These are phyloP conservation scores for Phenganax stokvisi DNA, from an alignment of 92 coral and sea anemone genomes.

Conservation along the genomic window DNA sequence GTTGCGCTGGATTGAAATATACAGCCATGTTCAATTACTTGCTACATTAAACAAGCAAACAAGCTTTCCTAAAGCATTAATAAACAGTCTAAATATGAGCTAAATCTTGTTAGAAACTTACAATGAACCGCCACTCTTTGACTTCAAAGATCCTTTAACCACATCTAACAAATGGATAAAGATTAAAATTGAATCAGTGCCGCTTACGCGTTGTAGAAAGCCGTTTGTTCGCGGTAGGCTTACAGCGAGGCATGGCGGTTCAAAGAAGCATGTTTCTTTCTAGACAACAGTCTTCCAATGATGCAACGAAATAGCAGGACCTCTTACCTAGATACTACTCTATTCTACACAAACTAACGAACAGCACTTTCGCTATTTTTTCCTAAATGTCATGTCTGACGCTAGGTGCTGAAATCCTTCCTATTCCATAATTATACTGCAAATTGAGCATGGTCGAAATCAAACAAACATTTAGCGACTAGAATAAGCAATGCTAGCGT, in stretches of 20 bases:
- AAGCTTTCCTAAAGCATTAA: conserved; percentile 76
- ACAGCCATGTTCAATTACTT: conserved; percentile 95
- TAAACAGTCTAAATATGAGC: conserved; percentile 84
- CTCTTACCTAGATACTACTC: background rate
- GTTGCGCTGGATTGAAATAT: conserved; percentile 44
- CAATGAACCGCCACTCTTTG: conserved; percentile 41
- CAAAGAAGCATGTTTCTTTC: conserved; percentile 4
- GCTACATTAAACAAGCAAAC: conserved; percentile 85
- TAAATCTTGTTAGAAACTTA: conserved; percentile 54
- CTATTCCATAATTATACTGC: conserved; percentile 83
- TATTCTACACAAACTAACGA: conserved; percentile 10
- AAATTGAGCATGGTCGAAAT: conserved; percentile 83
- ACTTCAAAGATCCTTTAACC: conserved; percentile 28
- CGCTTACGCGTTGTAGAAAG: conserved; percentile 27
- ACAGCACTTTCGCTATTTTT: conserved; percentile 35
- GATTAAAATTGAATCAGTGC: conserved; percentile 36
- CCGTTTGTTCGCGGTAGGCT: conserved; percentile 27
- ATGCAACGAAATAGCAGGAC: background rate
- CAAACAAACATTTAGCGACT: conserved; percentile 79
- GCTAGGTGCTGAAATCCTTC: conserved; percentile 97
- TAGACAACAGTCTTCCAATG: background rate
- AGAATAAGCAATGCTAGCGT: conserved; percentile 26
- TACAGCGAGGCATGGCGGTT: conserved; percentile 24
- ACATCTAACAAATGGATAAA: conserved; percentile 41
- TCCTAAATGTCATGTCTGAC: conserved; percentile 41